Conservation (phyloP, 2,888 invertebrate species). For the Acanthosoma haemorrhoidale region DNA sequence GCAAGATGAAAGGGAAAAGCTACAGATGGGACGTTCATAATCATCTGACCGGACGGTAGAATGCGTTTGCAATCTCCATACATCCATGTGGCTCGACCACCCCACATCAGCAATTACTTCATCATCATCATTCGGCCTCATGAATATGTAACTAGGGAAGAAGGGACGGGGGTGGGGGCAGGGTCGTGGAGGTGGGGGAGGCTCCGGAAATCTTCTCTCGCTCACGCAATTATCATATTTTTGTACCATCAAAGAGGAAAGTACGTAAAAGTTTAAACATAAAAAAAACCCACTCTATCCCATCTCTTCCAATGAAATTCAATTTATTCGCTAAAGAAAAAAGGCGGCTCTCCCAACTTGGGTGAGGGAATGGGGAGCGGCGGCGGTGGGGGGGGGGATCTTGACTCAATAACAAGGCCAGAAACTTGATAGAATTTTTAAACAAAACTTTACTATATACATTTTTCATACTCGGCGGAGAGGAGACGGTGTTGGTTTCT, state of each 20-base stretch:
- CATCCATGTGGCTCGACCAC: background rate
- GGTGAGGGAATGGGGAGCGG: background rate
- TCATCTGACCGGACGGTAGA: background rate
- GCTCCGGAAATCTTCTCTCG: conserved; percentile 27
- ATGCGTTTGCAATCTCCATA: background rate
- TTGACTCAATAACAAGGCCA: conserved; percentile 39
- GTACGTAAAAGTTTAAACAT: conserved; percentile 41
- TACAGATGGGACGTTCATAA: background rate
- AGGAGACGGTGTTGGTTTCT: conserved; percentile 24
- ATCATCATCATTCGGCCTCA: conserved; percentile 34
- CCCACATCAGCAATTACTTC: conserved; percentile 33
- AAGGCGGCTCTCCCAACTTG: conserved; percentile 20
- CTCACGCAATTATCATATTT: conserved; percentile 44
- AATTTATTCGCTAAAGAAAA: conserved; percentile 37
- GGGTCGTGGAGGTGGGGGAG: no score
- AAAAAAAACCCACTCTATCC: conserved; percentile 30
- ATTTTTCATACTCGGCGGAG: conserved; percentile 39
- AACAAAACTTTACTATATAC: conserved; percentile 42
- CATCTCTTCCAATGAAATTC: conserved; percentile 39
- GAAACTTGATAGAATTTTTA: conserved; percentile 42
- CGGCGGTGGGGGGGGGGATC: conserved; percentile 26
- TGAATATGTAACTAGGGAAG: conserved; percentile 22
- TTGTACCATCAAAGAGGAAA: conserved; percentile 43
- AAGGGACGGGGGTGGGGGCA: background rate
- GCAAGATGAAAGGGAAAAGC: background rate